Evolutionary conservation across 2,113 vertebrate species (phyloP).

Genomic region (Micromys minutus): DNA sequence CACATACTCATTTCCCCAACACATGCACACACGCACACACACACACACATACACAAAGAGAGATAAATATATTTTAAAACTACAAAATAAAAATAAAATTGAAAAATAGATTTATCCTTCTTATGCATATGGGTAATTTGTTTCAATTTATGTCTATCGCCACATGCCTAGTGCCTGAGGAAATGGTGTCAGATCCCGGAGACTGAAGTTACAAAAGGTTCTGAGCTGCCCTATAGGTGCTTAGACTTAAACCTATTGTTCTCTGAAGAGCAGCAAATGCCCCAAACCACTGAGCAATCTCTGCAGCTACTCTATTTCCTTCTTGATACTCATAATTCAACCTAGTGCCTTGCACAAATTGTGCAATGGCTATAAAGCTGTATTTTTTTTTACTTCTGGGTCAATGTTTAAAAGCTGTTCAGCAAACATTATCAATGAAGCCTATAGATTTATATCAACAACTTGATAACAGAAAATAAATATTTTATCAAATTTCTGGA

Average conservation of each 20-base stretch:
- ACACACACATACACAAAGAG: neutral
- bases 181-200: neutral
- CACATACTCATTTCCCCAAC: neutral
- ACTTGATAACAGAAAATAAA: conserved; percentile 23
- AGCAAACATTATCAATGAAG: neutral
- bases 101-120: neutral
- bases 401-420: neutral
- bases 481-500: conserved; percentile 13
- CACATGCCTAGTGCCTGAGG: neutral
- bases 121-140: neutral
- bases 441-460: conserved; percentile 1
- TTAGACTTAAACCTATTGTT: neutral
- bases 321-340: neutral
- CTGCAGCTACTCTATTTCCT: neutral
- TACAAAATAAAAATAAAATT: neutral
- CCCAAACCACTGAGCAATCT: neutral
- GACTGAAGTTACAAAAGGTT: neutral
- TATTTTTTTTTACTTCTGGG: neutral
- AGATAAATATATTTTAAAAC: neutral
- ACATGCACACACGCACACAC: neutral
- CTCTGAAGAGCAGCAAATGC: neutral
- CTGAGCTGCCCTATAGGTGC: neutral
- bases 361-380: neutral
- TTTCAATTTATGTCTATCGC: neutral
- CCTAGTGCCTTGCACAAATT: neutral